A percentile compares a stretch with the other conserved stretches of the same genome.
Evolutionary conservation across 2,888 invertebrate genomes (phyloP).

Genomic region (Tetropium fuscum): DNA sequence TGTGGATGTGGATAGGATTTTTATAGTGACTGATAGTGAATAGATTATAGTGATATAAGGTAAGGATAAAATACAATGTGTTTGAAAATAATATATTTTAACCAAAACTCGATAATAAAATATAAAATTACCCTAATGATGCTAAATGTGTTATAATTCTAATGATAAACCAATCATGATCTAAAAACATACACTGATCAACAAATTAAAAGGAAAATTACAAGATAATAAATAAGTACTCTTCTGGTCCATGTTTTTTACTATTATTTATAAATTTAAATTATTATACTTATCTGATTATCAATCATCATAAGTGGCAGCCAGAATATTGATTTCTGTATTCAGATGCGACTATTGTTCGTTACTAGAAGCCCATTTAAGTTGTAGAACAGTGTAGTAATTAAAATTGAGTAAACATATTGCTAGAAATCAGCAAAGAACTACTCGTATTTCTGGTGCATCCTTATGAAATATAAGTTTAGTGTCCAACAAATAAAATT

Average conservation of each 20-base stretch:
- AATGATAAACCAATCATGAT: too few relatives aligned
- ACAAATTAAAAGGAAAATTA: slow-evolving; percentile 11
- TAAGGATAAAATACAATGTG: too few relatives aligned
- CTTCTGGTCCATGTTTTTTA: slow-evolving; percentile 6
- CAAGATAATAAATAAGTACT: background rate
- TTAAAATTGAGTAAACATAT: slow-evolving; percentile 8
- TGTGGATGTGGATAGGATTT: too few relatives aligned
- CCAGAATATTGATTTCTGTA: background rate
- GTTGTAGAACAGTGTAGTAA: slow-evolving; percentile 18
- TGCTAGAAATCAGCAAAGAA: slow-evolving; percentile 11
- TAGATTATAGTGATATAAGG: too few relatives aligned
- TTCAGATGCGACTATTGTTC: background rate
- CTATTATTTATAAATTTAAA: background rate
- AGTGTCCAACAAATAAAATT: slow-evolving; percentile 6
- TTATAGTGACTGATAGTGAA: too few relatives aligned
- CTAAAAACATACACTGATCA: slow-evolving; percentile 23
- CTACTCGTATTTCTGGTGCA: slow-evolving; percentile 17
- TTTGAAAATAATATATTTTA: too few relatives aligned
- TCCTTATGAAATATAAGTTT: slow-evolving; percentile 8
- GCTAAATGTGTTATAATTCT: too few relatives aligned
- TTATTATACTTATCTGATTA: too few relatives aligned
- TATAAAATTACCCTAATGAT: too few relatives aligned
- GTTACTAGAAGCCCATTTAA: slow-evolving; percentile 12
- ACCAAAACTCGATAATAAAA: too few relatives aligned
- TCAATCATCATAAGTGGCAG: too few relatives aligned